Evolutionary conservation across 2,888 invertebrate species (phyloP), one percentile per base, ranked within the genome.

Genomic region (Ichneumon xanthorius): DNA sequence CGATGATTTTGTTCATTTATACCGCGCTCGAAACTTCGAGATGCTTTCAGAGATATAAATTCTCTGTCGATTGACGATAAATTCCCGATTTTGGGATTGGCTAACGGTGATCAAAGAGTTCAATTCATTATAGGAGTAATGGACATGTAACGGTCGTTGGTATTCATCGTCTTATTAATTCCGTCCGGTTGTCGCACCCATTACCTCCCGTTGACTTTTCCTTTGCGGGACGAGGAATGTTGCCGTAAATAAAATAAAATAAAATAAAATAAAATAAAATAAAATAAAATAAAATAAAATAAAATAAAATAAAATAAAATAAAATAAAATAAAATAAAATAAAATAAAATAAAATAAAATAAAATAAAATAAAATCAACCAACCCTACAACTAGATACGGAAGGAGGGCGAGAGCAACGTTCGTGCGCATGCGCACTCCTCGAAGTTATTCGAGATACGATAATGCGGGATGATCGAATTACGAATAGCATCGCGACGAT

Each of bases 401-500:
- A 33, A 30, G 14, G 7, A 61, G 30, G 45, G 37, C 16, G 73
- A 14, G 14, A 61, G n/a, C 37, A 4, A 55, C 0, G 16, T 33
- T 63, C 30, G 2, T 33, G 63, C 33, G 63, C 5, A 37, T 48
- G 45, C 45, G 16, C 45, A 16, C 45, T 48, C 45, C 26, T 40
- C n/a, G n/a, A 77, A 50, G 65, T 70, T 30, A 79, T 48, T 75
- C 16, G 67, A 58, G 63, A 58, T 26, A 65, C 33, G 72, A 65
- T 73, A 68, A 83, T 55, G 19, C 53, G 68, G 40, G 61, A 67
- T 40, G 80, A 80, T 80, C 75, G 75, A 79, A 68, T 83, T 80
- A 75, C 73, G 50, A 75, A 63, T 58, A 40, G 14, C 75, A 61
- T 75, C 67, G 30, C 37, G 26, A 50, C 67, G 67, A 7, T 73